Conservation (phyloP, 2,113 vertebrate genomes). For the Mesitornis unicolor region DNA sequence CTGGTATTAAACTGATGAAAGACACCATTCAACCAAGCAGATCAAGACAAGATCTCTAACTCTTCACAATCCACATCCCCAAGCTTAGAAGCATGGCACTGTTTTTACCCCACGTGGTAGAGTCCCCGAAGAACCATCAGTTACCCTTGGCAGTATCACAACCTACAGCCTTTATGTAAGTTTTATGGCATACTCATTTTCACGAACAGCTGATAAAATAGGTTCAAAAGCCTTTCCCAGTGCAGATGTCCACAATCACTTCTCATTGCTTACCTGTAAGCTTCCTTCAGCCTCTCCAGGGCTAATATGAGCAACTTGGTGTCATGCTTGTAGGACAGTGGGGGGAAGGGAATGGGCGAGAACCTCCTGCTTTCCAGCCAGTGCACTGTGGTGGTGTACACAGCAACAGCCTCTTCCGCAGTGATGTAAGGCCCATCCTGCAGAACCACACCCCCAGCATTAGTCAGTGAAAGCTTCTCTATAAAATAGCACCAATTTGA, state of each 20-base stretch:
- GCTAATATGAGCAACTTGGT: constrained; percentile 97
- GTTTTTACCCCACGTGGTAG: not conserved
- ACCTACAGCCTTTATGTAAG: not conserved
- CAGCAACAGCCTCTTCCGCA: constrained; percentile 97
- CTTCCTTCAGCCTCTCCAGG: constrained; percentile 95
- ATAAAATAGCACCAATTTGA: not conserved
- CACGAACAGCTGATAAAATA: not conserved
- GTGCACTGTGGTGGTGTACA: constrained; percentile 98
- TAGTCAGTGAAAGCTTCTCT: not conserved
- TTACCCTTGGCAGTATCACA: not conserved
- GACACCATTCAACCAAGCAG: not conserved
- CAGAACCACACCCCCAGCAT: not conserved
- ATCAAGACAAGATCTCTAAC: not conserved
- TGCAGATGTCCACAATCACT: fast-evolving
- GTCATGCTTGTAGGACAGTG: constrained; percentile 95
- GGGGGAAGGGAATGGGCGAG: constrained; percentile 97
- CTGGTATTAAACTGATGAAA: not conserved
- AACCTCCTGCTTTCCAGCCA: constrained; percentile 98
- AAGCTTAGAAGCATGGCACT: fast-evolving
- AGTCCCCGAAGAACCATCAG: not conserved
- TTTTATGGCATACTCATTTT: fast-evolving
- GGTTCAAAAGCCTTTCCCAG: not conserved
- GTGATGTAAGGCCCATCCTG: constrained; percentile 99
- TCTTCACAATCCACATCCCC: not conserved
- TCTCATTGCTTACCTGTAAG: constrained; percentile 85